Evolutionary conservation across 2,888 invertebrate genomes (phyloP), one percentile per base, ranked within the genome.

Genomic region (Agriopis leucophaearia): DNA sequence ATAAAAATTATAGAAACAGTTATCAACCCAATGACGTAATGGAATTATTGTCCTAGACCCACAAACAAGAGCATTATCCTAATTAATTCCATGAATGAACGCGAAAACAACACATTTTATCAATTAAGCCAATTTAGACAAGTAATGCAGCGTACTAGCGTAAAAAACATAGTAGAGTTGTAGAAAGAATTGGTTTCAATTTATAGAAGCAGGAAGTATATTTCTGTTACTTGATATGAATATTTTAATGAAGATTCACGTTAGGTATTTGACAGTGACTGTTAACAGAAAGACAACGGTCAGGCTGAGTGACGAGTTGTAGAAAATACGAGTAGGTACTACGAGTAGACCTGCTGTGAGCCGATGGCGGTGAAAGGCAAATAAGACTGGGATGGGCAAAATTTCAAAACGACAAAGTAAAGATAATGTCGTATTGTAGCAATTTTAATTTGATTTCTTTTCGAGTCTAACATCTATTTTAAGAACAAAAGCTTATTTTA

Each of bases 81-180:
- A 75, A 77, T 70, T 69, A 75, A 68, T 57, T 74, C 66, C 68
- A 70, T 71, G 77, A 79, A 81, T 79, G 73, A 77, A 78, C 71
- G 69, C 69, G 70, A 80, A 81, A 79, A 82, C 77, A 80, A 78
- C 75, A 71, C 59, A 70, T 80, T 80, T 79, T 79, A 79, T 78
- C 79, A 76, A 76, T 80, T 79, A 74, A 74, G 68, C 73, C 73
- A 77, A 80, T 81, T 80, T 75, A 61, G 42, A 18, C 18, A 18
- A 51, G 68, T 65, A 61, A 36, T 59, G 59, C 59, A 57, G 56
- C 60, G 60, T 64, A 72, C 40, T 52, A 16, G 55, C 38, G 61
- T 48, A 16, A 40, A n/a, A 51, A 48, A 60, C 47, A 15, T 47
- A 61, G 44, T 44, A 35, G 12, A 48, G 16, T 15, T 8, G 15